Evolutionary conservation across 2,888 invertebrate species (phyloP), one percentile per base, ranked within the genome.

Genomic region (Nomada fabriciana): DNA sequence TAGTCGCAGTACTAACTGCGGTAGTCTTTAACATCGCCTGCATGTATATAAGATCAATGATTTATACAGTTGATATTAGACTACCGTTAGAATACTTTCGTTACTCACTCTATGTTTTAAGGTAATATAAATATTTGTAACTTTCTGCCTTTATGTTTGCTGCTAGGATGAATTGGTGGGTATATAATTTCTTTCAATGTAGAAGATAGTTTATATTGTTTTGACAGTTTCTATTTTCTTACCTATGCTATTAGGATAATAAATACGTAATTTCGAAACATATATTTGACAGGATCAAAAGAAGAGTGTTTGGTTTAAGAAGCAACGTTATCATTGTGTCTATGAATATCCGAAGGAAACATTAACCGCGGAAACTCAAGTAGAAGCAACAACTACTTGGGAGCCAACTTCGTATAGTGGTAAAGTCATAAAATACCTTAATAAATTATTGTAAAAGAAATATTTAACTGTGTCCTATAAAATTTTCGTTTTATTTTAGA

Each of bases 341-440:
- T 97, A 97, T 94, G 97, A 97, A 94, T 97, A 97, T 94, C 97
- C 97, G 67, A 96, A 96, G 89, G 97, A 97, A 94, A 95, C 95
- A 55, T 90, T 94, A 86, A 95, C 93, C 42, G 89, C 93, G 73
- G 89, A 91, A 79, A 91, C 87, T 78, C 91, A 91, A 80, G 88
- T 89, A 69, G 89, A 90, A 74, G 81, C 91, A 15, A 88, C 90
- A 18, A 90, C 80, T 23, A 86, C 85, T 68, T 92, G 91, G 91
- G 90, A 91, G 67, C 91, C 91, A 59, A 92, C 92, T 42, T 90
- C 91, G 59, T 94, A 93, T 84, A 92, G 94, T 87, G 94, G 94
- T 94, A 88, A 68, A 3, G 47, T 65, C 55, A 36, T 2, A 15
- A 18, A 67, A 25, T 55, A 63, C 23, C 11, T 25, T 47, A 43